Evolutionary conservation across 2,113 vertebrate species (phyloP).

Genomic region (Rynchops niger): DNA sequence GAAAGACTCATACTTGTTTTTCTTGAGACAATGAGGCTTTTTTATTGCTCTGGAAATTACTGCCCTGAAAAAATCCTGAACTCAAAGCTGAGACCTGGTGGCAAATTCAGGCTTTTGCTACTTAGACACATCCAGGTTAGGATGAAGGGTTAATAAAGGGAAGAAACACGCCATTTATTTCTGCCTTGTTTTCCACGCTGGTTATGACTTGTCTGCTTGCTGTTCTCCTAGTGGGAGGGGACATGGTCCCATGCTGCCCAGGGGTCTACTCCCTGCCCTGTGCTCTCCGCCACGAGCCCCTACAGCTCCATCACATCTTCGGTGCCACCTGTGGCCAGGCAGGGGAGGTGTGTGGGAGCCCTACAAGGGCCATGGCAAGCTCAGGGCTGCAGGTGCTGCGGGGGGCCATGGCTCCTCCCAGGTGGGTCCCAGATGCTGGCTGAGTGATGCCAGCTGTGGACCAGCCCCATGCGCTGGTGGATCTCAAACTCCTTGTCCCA

Average conservation of each 20-base stretch:
- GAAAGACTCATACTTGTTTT: neutral
- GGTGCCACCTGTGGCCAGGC: fast-evolving
- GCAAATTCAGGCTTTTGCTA: neutral
- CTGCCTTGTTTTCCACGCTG: neutral
- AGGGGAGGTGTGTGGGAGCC: too few relatives aligned
- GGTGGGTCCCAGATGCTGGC: fast-evolving
- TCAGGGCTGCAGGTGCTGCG: neutral
- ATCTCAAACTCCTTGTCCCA: too few relatives aligned
- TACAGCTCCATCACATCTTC: neutral
- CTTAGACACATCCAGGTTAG: neutral
- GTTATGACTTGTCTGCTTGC: too few relatives aligned
- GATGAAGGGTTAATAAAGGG: neutral
- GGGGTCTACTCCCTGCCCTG: too few relatives aligned
- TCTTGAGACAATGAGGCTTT: neutral
- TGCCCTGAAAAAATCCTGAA: neutral
- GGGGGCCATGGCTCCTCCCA: neutral
- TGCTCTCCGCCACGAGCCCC: too few relatives aligned
- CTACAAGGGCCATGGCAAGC: fast-evolving
- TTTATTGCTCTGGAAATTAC: neutral
- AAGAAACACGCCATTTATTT: neutral
- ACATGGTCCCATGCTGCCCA: too few relatives aligned
- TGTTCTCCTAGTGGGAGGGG: too few relatives aligned
- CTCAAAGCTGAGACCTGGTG: neutral
- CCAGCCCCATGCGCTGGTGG: neutral
- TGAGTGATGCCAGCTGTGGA: neutral